phyloP scores from a whole-genome alignment of 2,113 vertebrate genomes.

The Rynchops niger region DNA sequence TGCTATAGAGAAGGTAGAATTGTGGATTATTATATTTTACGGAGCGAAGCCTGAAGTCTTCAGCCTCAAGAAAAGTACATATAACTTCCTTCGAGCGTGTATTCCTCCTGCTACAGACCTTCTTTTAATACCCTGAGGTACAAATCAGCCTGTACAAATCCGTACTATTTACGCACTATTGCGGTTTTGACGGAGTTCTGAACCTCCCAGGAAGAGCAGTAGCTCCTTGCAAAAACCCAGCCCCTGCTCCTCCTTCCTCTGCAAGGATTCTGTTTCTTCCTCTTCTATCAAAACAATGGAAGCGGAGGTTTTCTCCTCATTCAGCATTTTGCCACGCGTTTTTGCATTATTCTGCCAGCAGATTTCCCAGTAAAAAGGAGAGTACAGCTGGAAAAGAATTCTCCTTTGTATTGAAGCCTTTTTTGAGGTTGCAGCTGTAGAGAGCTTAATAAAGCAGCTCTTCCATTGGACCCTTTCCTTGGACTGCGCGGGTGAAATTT shows the following conservation, averaged over 20 bases:
- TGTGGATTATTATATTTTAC: neutral
- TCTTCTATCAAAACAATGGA: neutral
- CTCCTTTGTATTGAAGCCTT: neutral
- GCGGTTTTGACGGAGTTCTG: neutral
- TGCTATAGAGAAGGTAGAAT: neutral
- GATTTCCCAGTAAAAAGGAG: neutral
- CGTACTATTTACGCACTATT: fast-evolving
- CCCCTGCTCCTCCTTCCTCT: neutral
- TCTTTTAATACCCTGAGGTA: neutral
- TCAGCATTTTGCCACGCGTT: neutral
- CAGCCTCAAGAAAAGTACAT: neutral
- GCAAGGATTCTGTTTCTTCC: neutral
- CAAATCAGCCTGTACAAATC: neutral
- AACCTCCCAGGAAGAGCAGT: neutral
- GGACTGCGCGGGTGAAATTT: neutral
- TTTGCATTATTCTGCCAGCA: neutral
- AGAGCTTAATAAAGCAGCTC: neutral
- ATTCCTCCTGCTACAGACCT: neutral
- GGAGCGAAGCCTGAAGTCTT: neutral
- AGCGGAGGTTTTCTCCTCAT: neutral
- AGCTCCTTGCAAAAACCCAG: neutral
- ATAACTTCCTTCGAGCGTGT: neutral
- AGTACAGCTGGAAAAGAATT: neutral
- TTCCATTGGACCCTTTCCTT: neutral
- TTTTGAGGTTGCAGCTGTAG: neutral